phyloP scores from a whole-genome alignment of 2,888 invertebrate species.

The Syritta pipiens region DNA sequence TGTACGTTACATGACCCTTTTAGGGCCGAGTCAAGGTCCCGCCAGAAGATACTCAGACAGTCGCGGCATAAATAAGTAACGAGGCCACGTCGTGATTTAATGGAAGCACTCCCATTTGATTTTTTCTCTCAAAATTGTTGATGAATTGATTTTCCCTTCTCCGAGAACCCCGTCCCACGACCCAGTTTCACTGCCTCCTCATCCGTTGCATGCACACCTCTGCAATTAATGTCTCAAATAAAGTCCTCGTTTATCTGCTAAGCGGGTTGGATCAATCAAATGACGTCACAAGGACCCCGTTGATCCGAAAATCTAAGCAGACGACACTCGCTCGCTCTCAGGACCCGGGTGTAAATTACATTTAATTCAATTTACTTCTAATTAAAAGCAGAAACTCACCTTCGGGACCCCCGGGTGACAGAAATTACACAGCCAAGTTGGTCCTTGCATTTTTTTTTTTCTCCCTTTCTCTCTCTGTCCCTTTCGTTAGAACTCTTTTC shows the following conservation, averaged over 20 bases:
- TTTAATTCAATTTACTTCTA: slow-evolving; percentile 58
- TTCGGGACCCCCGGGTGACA: slow-evolving; percentile 17
- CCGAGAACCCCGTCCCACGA: too few relatives aligned
- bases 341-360: slow-evolving; percentile 2
- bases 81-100: too few relatives aligned
- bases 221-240: not conserved
- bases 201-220: not conserved
- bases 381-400: slow-evolving; percentile 50
- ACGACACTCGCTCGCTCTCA: not conserved
- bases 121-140: too few relatives aligned
- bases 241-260: not conserved
- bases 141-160: too few relatives aligned
- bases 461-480: not conserved
- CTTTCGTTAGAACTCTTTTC: not conserved
- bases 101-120: too few relatives aligned
- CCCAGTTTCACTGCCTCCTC: too few relatives aligned
- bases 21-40: too few relatives aligned
- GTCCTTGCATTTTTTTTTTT: slow-evolving; percentile 2
- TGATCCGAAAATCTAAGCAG: not conserved
- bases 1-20: too few relatives aligned
- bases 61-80: too few relatives aligned
- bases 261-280: not conserved
- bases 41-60: too few relatives aligned
- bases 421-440: slow-evolving; percentile 26
- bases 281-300: not conserved